Conservation (phyloP, 2,888 invertebrate genomes). For the Ischnus inquisitorius region DNA sequence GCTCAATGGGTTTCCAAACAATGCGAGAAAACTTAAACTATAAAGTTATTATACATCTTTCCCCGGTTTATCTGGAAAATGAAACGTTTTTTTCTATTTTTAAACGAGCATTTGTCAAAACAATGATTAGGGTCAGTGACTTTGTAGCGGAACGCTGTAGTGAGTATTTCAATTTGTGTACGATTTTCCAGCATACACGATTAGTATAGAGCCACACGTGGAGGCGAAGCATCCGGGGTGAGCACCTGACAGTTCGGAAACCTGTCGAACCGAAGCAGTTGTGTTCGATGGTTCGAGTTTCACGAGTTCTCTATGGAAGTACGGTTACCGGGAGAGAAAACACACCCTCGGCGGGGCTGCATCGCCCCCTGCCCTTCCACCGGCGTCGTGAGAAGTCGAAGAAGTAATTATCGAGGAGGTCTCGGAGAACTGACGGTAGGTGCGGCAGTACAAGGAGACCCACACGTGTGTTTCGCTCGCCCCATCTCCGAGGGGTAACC, state of each 20-base stretch:
- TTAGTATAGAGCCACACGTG: neutral
- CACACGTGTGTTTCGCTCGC: conserved; percentile 78
- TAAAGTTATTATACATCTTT: too few relatives aligned
- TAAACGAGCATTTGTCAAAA: neutral
- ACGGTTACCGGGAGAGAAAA: neutral
- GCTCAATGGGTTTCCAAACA: too few relatives aligned
- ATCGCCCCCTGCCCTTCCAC: conserved; percentile 37
- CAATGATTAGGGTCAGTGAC: neutral
- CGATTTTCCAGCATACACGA: conserved; percentile 21
- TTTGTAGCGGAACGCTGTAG: conserved; percentile 2
- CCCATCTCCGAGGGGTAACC: conserved; percentile 75
- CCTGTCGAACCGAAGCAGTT: conserved; percentile 37
- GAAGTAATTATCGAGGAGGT: conserved; percentile 73
- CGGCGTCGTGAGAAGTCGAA: conserved; percentile 65
- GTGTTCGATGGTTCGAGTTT: conserved; percentile 50
- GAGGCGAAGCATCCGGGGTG: conserved; percentile 15
- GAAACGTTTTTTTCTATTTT: too few relatives aligned
- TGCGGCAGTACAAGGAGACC: conserved; percentile 55
- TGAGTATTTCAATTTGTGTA: conserved; percentile 3
- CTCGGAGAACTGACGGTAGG: conserved; percentile 30
- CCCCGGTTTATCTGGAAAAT: too few relatives aligned
- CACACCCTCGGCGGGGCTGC: neutral
- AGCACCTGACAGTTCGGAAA: conserved; percentile 53
- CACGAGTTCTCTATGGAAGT: conserved; percentile 26
- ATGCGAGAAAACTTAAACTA: neutral